Base-by-base conservation (phyloP, 2,888 invertebrate genomes). In the Himalopsyche anomala region DNA sequence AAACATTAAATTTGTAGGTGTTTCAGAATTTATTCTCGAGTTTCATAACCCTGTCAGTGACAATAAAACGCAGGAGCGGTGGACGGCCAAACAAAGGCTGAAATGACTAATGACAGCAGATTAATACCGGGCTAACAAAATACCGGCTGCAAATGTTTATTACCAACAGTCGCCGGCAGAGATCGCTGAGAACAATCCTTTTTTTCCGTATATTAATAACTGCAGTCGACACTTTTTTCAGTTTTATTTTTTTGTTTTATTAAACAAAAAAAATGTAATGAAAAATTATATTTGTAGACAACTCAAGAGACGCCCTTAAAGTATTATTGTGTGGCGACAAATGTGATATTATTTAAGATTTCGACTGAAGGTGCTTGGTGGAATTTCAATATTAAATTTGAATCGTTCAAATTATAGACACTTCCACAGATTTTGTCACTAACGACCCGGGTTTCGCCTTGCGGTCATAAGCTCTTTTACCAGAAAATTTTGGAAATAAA, bases 101-200 rank as follows among this genome's bases (percentile, higher is more conserved):
- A 84, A 84, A 87, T 87, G 87, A 87, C 82, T 84, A 87, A 87
- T 87, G 84, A 85, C 82, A 56, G 69, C 51, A 84, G 84, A 87
- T 87, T 87, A 82, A 5, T n/a, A 17, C 55, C 55, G 56, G 80
- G 45, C 40, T 42, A 40, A 42, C 80, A 80, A 80, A 80, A 80
- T 40, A 36, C 81, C 62, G 42, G 81, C 86, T 83, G 83, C 79
- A 82, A 86, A 83, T 79, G 86, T 86, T 86, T 86, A 86, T 86
- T 86, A 83, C 83, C 40, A 42, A 83, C 83, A 54, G 85, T 83
- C 83, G 85, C 55, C 83, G 62, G 15, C 83, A 83, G 80, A 83
- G 83, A 86, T 86, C 82, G 80, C 62, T n/a, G 40, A 42, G 81
- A 17, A 80, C 79, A 84, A 54, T 80, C 84, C 42, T 55, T 56